Evolutionary conservation across 2,113 vertebrate genomes (phyloP).

Genomic region (Columba livia): DNA sequence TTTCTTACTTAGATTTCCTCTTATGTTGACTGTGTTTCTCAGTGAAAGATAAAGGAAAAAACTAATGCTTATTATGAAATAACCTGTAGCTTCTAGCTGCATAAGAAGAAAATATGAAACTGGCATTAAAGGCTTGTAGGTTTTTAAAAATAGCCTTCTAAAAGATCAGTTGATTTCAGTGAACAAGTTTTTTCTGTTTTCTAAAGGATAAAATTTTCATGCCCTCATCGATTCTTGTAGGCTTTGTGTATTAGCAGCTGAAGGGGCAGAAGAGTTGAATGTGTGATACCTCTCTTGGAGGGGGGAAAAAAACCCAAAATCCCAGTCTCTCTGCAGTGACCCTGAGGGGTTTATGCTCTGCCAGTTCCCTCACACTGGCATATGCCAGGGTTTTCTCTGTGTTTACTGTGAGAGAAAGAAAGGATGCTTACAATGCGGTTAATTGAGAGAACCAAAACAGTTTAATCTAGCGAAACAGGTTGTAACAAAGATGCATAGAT

Average conservation of each 20-base stretch:
- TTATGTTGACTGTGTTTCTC: background rate
- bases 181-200: background rate
- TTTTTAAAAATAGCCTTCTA: background rate
- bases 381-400: background rate
- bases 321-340: background rate
- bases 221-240: background rate
- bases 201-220: background rate
- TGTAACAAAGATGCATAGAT: background rate
- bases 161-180: background rate
- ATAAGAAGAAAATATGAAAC: background rate
- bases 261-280: background rate
- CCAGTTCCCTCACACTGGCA: background rate
- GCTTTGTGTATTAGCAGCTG: background rate
- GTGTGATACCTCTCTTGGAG: background rate
- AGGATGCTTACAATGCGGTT: accelerated
- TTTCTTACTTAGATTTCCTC: background rate
- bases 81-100: background rate
- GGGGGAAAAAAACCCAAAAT: too few species aligned
- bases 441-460: background rate
- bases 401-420: background rate
- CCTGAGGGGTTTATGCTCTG: background rate
- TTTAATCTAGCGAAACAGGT: background rate
- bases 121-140: background rate
- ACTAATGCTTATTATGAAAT: background rate
- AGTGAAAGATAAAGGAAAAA: background rate